phyloP scores from a whole-genome alignment of 2,888 invertebrate genomes.

The Zeuzera pyrina region DNA sequence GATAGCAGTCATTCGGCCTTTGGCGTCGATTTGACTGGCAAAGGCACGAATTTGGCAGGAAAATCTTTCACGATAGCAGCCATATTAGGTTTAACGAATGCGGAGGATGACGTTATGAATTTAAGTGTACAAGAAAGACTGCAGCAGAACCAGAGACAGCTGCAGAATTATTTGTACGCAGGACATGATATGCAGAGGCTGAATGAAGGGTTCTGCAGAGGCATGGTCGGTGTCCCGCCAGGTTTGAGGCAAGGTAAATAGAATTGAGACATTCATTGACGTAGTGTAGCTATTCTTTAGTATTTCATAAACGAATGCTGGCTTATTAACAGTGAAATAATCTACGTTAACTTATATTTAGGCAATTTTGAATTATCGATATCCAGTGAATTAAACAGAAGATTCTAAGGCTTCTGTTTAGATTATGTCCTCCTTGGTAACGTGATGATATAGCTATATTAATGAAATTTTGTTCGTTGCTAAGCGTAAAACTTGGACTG shows the following conservation, averaged over 20 bases:
- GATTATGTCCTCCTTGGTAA: too few relatives aligned
- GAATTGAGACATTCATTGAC: too few relatives aligned
- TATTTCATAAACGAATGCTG: too few relatives aligned
- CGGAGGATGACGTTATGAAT: constrained; percentile 66
- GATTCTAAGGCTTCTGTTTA: too few relatives aligned
- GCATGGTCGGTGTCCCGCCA: constrained; percentile 40
- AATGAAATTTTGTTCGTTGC: too few relatives aligned
- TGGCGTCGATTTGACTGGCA: constrained; percentile 60
- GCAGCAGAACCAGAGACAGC: constrained; percentile 52
- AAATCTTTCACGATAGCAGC: constrained; percentile 92
- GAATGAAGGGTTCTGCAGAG: constrained; percentile 52
- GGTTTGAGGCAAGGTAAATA: constrained; percentile 48
- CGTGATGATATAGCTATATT: too few relatives aligned
- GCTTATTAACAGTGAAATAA: too few relatives aligned
- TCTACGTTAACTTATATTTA: too few relatives aligned
- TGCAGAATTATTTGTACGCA: constrained; percentile 54
- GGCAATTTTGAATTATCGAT: too few relatives aligned
- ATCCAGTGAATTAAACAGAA: too few relatives aligned
- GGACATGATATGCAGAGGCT: constrained; percentile 55
- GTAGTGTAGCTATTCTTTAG: too few relatives aligned
- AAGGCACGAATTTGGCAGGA: constrained; percentile 60
- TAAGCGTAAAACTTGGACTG: too few relatives aligned
- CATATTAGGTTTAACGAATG: constrained; percentile 82
- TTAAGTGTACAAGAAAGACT: constrained; percentile 67
- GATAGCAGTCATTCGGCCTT: constrained; percentile 51